Base-by-base conservation (phyloP, 2,113 vertebrate genomes). In the Coregonus clupeaformis region DNA sequence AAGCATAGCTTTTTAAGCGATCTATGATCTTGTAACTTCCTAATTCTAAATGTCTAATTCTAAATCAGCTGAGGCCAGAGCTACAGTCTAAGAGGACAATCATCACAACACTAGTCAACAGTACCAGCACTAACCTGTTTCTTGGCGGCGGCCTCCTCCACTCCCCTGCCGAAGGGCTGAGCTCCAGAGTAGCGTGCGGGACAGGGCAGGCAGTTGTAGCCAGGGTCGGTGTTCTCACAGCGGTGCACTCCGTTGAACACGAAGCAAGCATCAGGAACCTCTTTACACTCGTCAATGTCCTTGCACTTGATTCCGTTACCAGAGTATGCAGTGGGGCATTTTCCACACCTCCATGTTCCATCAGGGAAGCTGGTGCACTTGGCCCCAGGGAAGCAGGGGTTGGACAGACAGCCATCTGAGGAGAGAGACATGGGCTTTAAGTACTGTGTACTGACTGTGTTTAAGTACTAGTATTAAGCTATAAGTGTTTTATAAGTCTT, bases 141-240 rank as follows among this genome's bases (percentile, higher is more conserved):
- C 80, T 95, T 96, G 73, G 92, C 91, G 55, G 90, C 89, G 29
- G 98, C 98, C 5, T 98, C 91, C 72, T 97, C 96, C 20, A 97
- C 84, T 0, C 96, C 94, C 75, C 42, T 93, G 68, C 98, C 97
- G 25, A 95, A 99, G 0, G 98, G 97, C 88, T 98, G 98, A 0
- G 93, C 78, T 81, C 98, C 98, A 1, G 93, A 92, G 90, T 93
- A 99, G 68, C 97, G 96, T 2, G 95, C 86, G 5, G 98, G 98
- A 80, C 98, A 99, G 68, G 97, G 96, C 69, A 96, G 91, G 80
- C 97, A 99, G 90, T 98, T 97, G 91, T 99, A 99, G 24, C 98
- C 98, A 3, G 98, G 97, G 16, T 94, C 93, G 3, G 96, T 97
- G 85, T 99, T 99, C 90, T 97, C 92, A 88, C 98, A 99, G 75